Evolutionary conservation across 2,797 vertebrate species (phyloP).

Genomic region (Sebastes diaconus): DNA sequence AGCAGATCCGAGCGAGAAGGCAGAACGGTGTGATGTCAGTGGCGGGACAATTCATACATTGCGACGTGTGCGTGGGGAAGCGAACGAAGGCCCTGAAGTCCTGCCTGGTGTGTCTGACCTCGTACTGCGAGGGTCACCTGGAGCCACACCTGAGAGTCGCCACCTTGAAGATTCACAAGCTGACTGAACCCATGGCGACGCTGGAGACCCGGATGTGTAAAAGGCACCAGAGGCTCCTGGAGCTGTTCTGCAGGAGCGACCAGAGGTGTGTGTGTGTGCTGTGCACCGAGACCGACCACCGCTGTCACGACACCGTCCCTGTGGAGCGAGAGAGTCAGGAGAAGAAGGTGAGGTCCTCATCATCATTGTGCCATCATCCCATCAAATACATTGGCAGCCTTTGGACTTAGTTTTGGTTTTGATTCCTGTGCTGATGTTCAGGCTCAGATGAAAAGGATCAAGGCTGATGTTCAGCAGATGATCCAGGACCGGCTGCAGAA

Average conservation of each 20-base stretch:
- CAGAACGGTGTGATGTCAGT: neutral
- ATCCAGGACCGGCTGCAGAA: conserved; percentile 70
- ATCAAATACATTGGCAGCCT: neutral
- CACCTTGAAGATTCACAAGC: conserved; percentile 69
- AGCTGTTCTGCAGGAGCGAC: conserved; percentile 83
- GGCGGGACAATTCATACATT: conserved; percentile 14
- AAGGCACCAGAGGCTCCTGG: conserved; percentile 77
- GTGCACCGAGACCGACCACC: conserved; percentile 80
- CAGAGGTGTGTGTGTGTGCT: conserved; percentile 80
- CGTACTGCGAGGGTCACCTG: conserved; percentile 76
- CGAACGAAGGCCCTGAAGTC: conserved; percentile 66
- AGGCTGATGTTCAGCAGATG: conserved; percentile 65
- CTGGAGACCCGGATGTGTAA: conserved; percentile 79
- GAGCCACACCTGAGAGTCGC: conserved; percentile 70
- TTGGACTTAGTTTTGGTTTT: neutral
- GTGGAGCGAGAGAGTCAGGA: conserved; percentile 77
- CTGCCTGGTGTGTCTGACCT: conserved; percentile 75
- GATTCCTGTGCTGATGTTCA: conserved; percentile 14
- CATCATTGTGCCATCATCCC: neutral
- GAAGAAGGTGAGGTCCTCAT: conserved; percentile 64
- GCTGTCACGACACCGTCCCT: conserved; percentile 71
- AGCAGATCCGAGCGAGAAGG: conserved; percentile 61
- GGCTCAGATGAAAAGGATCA: conserved; percentile 56
- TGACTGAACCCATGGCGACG: conserved; percentile 65
- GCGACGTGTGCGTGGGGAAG: conserved; percentile 65